Conservation (phyloP, 2,888 invertebrate species). For the Xestobium rufovillosum region DNA sequence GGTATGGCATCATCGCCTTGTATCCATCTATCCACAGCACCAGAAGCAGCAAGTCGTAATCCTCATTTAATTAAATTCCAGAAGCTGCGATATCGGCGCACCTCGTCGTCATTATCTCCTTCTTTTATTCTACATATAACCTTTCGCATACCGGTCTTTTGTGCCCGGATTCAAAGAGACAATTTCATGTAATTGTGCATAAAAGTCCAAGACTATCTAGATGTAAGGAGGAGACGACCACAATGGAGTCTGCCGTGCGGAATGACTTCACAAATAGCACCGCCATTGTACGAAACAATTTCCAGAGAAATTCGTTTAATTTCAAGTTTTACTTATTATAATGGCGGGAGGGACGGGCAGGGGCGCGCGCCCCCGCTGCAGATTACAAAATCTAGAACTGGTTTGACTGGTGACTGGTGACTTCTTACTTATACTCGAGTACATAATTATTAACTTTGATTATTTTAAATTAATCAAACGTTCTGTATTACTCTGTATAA, state of each 20-base stretch:
- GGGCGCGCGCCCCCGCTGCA: too few species aligned
- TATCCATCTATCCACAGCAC: too few species aligned
- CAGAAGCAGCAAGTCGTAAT: too few species aligned
- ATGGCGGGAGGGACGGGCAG: too few species aligned
- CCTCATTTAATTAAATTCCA: constrained; percentile 45
- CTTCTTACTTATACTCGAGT: too few species aligned
- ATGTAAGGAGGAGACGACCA: constrained; percentile 28
- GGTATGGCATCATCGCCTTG: too few species aligned
- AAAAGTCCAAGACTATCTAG: constrained; percentile 34
- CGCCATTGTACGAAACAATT: constrained; percentile 33
- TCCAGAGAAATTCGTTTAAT: constrained; percentile 26
- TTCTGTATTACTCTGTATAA: too few species aligned
- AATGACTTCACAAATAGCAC: constrained; percentile 38
- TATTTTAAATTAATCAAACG: too few species aligned
- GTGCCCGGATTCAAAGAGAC: constrained; percentile 38
- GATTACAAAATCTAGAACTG: too few species aligned
- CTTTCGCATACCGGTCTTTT: constrained; percentile 42
- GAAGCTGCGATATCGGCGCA: constrained; percentile 33
- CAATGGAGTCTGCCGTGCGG: constrained; percentile 35
- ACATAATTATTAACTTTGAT: too few species aligned
- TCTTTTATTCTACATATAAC: constrained; percentile 45
- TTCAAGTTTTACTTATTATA: constrained; percentile 27
- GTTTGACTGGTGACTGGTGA: too few species aligned
- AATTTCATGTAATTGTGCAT: constrained; percentile 40
- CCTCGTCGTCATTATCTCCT: constrained; percentile 41